These are phyloP conservation scores for Chlorops oryzae DNA, from an alignment of 1,140 invertebrate species.

Conservation along the genomic window DNA sequence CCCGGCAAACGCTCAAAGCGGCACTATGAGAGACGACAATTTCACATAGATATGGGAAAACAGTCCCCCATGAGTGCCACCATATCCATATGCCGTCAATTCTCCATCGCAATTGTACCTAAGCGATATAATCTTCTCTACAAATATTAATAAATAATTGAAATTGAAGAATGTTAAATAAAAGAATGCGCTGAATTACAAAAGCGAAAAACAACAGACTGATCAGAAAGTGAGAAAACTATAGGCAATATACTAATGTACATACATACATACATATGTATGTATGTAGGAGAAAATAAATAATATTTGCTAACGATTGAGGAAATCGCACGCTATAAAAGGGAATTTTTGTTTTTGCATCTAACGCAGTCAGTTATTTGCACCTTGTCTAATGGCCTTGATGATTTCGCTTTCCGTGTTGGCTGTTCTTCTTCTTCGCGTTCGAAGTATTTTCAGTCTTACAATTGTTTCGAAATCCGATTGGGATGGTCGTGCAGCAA, in stretches of 20 bases:
- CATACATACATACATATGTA: neutral
- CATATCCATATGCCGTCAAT: no score
- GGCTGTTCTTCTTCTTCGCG: constrained; percentile 30
- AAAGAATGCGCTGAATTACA: constrained; percentile 1
- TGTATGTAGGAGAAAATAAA: no score
- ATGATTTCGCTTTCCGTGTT: no score
- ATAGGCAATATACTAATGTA: neutral
- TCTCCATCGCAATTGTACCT: constrained; percentile 1
- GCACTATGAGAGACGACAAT: no score
- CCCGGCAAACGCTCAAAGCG: no score
- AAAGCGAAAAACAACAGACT: neutral
- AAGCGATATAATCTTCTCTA: neutral
- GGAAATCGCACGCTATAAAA: no score
- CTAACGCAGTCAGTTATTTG: no score
- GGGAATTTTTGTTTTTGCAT: no score
- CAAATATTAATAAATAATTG: constrained; percentile 2
- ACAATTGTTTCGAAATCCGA: constrained; percentile 51
- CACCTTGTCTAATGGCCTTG: no score
- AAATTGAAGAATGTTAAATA: neutral
- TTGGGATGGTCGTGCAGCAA: constrained; percentile 58
- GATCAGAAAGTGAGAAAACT: constrained; percentile 1
- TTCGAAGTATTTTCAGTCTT: constrained; percentile 29
- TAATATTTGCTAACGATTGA: no score
- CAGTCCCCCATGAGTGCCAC: no score
- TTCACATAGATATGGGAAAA: no score